Conservation (phyloP, 2,113 vertebrate species). For the Petaurus breviceps region DNA sequence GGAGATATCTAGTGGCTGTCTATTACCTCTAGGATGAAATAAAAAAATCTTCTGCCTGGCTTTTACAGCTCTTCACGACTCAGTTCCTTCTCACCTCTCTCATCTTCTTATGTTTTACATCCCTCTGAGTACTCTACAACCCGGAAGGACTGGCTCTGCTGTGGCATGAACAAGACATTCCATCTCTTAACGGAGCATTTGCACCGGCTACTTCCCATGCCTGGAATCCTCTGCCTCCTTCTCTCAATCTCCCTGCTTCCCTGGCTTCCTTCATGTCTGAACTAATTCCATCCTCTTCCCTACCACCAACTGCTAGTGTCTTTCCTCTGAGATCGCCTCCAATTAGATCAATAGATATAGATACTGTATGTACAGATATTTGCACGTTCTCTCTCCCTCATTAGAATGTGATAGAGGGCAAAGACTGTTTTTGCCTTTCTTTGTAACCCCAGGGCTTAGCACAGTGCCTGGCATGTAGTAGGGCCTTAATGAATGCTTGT, state of each 20-base stretch:
- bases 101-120: background rate
- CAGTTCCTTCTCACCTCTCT: background rate
- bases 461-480: background rate
- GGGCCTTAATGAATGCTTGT: background rate
- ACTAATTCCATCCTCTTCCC: background rate
- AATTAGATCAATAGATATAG: background rate
- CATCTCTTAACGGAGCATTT: background rate
- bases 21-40: background rate
- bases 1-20: background rate
- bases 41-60: background rate
- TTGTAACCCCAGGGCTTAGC: background rate
- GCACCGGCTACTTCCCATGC: background rate
- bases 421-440: background rate
- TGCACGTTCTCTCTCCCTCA: background rate
- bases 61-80: background rate
- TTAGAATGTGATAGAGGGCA: background rate
- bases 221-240: background rate
- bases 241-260: background rate
- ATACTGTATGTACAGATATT: background rate
- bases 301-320: background rate
- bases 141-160: background rate
- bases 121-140: background rate
- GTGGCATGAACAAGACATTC: background rate
- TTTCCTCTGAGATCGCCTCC: background rate
- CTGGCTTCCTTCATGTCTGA: background rate